Base-by-base conservation (phyloP, 35 echinoderm and acorn worm genomes). In the Stichopus chloronotus region DNA sequence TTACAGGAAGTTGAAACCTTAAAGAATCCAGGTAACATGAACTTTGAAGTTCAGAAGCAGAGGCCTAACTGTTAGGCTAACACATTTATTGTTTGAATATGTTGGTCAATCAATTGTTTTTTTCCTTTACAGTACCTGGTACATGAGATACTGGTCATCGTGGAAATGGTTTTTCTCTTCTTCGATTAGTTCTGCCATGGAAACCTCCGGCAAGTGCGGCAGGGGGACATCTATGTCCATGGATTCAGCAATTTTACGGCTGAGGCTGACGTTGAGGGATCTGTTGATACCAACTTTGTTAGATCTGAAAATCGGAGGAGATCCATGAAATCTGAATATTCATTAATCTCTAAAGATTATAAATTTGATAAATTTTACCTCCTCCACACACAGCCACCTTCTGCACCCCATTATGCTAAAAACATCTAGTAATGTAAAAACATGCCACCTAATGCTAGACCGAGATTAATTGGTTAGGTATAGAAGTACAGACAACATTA, bases 61-160 rank as follows among this genome's bases (percentile, higher is more conserved):
- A 43, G 3, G 30, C 30, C 30, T 3, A 43, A 43, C 30, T 0
- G 30, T 43, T 1, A 43, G 30, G 1, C 30, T 43, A 43, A 43
- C 30, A 43, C 30, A 43, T 43, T 43, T 43, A 3, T 43, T 43
- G 30, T 43, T 43, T 43, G 30, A 43, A 43, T 43, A 43, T 43
- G 30, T 43, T 43, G 30, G 30, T 43, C 30, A 43, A 43, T 43
- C 30, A 43, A 43, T 3, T 3, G 3, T 43, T 43, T 43, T 43
- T 43, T 43, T 43, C 30, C 30, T 43, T 43, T 43, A 43, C 30
- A 43, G 30, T 21, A 93, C 92, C 92, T 84, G 85, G 16, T 93
- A 93, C 59, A 80, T 25, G 8, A 84, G 81, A 68, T 93, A 86
- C 22, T 93, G 92, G 17, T 93, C 92, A 24, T 93, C 92, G 20